phyloP scores from a whole-genome alignment of 2,888 invertebrate genomes.

The Rhorus exstirpatorius region DNA sequence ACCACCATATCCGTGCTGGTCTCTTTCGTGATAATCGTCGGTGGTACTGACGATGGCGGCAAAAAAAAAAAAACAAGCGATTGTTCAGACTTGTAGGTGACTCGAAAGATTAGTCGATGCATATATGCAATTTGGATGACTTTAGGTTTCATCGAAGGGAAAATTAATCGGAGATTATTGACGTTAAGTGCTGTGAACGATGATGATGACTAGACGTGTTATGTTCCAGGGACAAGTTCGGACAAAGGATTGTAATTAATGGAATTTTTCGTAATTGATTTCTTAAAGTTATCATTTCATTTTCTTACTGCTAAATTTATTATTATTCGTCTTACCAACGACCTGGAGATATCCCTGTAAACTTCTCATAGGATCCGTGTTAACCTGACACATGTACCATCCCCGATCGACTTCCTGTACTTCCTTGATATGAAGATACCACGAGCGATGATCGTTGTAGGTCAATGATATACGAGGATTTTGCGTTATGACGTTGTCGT shows the following conservation, averaged over 20 bases:
- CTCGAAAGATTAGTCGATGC: too few species aligned
- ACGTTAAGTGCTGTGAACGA: too few species aligned
- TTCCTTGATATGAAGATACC: conserved; percentile 96
- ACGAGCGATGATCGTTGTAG: conserved; percentile 96
- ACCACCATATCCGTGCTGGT: conserved; percentile 97
- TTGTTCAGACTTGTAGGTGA: too few species aligned
- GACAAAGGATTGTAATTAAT: too few species aligned
- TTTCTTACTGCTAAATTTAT: too few species aligned
- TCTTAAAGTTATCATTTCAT: too few species aligned
- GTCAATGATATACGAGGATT: conserved; percentile 95
- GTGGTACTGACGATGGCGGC: conserved; percentile 91
- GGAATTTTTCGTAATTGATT: too few species aligned
- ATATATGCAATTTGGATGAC: too few species aligned
- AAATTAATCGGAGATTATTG: too few species aligned
- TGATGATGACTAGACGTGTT: too few species aligned
- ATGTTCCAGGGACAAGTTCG: too few species aligned
- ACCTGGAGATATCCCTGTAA: conserved; percentile 96
- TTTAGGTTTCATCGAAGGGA: too few species aligned
- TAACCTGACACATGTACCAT: conserved; percentile 97
- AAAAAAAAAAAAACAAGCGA: conserved; percentile 40
- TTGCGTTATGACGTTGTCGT: conserved; percentile 96
- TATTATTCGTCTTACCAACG: conserved; percentile 90
- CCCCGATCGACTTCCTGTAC: conserved; percentile 95
- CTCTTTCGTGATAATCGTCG: conserved; percentile 95
- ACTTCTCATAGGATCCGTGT: conserved; percentile 97